Evolutionary conservation across 64 coral and sea anemone species (phyloP).

Genomic region (Montipora cactus): DNA sequence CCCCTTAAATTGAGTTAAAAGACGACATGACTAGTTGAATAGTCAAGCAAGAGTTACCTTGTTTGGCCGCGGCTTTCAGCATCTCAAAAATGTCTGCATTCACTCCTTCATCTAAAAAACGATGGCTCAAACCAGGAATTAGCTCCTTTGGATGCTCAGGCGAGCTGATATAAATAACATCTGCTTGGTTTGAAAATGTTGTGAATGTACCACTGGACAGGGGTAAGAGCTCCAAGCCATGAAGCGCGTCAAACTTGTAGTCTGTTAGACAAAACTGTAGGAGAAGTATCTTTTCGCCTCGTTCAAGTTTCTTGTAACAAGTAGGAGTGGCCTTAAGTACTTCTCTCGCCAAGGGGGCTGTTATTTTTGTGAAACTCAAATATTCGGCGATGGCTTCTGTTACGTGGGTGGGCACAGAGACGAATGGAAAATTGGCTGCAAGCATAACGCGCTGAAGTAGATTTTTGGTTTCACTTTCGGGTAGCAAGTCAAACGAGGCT

Average conservation of each 20-base stretch:
- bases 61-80: slow-evolving; percentile 34
- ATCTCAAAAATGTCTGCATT: background rate
- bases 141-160: slow-evolving; percentile 53
- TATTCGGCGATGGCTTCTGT: slow-evolving; percentile 13
- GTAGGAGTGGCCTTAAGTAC: slow-evolving; percentile 21
- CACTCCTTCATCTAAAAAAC: slow-evolving; percentile 52
- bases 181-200: background rate
- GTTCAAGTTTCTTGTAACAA: background rate
- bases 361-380: slow-evolving; percentile 28
- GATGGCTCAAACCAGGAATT: slow-evolving; percentile 46
- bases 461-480: slow-evolving; percentile 30
- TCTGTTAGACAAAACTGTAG: slow-evolving; percentile 68
- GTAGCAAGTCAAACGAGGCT: slow-evolving; percentile 40
- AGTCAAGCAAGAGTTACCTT: background rate
- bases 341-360: slow-evolving; percentile 30
- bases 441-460: slow-evolving; percentile 42
- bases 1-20: background rate
- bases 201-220: slow-evolving; percentile 54
- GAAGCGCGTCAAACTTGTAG: slow-evolving; percentile 22
- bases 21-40: background rate
- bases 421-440: slow-evolving; percentile 50
- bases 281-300: slow-evolving; percentile 59
- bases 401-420: slow-evolving; percentile 70
- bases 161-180: slow-evolving; percentile 57
- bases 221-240: slow-evolving; percentile 67